Evolutionary conservation across 2,797 vertebrate genomes (phyloP).

Genomic region (Lagocephalus sceleratus): DNA sequence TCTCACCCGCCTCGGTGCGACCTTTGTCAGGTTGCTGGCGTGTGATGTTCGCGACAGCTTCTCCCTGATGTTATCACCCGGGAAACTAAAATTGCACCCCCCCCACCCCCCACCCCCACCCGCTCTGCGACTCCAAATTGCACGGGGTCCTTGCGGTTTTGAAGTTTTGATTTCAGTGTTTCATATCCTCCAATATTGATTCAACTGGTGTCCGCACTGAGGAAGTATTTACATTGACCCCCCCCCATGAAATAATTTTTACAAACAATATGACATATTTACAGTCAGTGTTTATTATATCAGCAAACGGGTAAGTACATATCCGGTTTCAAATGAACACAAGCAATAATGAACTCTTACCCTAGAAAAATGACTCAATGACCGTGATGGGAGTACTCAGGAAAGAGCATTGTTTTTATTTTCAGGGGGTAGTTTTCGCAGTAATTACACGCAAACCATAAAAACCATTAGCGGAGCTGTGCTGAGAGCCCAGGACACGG

Average conservation of each 20-base stretch:
- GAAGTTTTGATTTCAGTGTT: slow-evolving; percentile 8
- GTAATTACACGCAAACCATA: neutral
- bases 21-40: neutral
- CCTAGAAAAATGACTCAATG: neutral
- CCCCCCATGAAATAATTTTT: slow-evolving; percentile 10
- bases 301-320: too few relatives aligned
- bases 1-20: neutral
- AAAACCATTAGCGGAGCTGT: neutral
- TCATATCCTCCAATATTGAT: slow-evolving; percentile 8
- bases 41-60: too few relatives aligned
- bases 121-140: neutral
- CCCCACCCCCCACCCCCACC: too few relatives aligned
- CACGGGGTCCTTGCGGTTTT: neutral
- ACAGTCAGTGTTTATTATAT: too few relatives aligned
- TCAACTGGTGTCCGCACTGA: slow-evolving; percentile 5
- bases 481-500: slow-evolving; percentile 6
- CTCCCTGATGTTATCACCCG: neutral
- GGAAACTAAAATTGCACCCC: neutral
- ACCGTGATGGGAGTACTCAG: neutral
- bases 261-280: too few relatives aligned
- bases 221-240: slow-evolving; percentile 15
- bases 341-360: too few relatives aligned
- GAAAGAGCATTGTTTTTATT: neutral
- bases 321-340: too few relatives aligned
- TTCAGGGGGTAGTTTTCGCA: neutral